These are phyloP conservation scores for Typhlichthys eigenmanni DNA, from an alignment of 2,797 vertebrate genomes.

Conservation along the genomic window DNA sequence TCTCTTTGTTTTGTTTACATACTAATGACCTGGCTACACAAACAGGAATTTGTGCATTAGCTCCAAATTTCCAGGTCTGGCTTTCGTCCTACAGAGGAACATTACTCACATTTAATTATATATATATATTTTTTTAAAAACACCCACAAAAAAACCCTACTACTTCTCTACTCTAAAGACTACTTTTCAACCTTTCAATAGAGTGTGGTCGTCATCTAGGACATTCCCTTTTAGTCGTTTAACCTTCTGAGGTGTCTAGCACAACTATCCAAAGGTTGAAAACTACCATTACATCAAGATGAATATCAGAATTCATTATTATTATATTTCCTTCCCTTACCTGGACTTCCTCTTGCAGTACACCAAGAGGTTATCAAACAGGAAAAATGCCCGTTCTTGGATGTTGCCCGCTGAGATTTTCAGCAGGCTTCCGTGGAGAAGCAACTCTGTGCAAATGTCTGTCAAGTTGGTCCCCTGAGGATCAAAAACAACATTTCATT, in stretches of 20 bases:
- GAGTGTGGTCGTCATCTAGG: too few species aligned
- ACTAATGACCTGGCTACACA: conserved; percentile 17
- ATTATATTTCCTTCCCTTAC: conserved; percentile 62
- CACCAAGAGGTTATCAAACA: conserved; percentile 98
- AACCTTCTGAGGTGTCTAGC: too few species aligned
- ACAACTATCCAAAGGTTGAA: too few species aligned
- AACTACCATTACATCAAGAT: too few species aligned
- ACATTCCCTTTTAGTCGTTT: too few species aligned
- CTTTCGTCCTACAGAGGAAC: conserved; percentile 1
- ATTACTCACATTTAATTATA: conserved; percentile 9
- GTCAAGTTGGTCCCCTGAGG: conserved; percentile 95
- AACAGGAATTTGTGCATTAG: conserved; percentile 33
- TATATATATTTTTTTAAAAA: too few species aligned
- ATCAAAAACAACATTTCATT: neutral
- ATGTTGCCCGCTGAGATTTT: conserved; percentile 99
- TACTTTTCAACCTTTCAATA: too few species aligned
- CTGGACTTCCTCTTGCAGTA: conserved; percentile 99
- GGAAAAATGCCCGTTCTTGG: conserved; percentile 96
- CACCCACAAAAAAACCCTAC: neutral
- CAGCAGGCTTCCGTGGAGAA: conserved; percentile 92
- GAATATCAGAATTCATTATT: too few species aligned
- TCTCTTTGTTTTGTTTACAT: conserved; percentile 29
- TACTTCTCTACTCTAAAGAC: too few species aligned
- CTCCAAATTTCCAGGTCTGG: conserved; percentile 13
- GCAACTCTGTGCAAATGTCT: conserved; percentile 94